Evolutionary conservation across 2,888 invertebrate species (phyloP), one percentile per base, ranked within the genome.

Genomic region (Volucella zonaria): DNA sequence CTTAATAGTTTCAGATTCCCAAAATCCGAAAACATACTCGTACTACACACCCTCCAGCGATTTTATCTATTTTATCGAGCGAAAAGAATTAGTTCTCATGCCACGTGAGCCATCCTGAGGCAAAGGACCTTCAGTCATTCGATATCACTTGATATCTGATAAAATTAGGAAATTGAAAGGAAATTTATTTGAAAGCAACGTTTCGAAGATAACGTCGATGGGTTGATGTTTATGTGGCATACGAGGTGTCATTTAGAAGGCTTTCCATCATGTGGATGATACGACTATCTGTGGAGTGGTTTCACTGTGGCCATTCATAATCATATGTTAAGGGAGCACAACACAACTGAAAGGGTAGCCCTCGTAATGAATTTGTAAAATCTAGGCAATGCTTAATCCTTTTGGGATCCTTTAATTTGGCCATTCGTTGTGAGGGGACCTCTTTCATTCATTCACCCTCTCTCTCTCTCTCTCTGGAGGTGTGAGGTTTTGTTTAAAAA

Each of bases 21-120:
- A 31, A 62, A 74, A 1, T 18, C 18, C 18, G 18, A 18, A 18
- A 18, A 18, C 18, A 18, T 18, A 18, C 18, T 1, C 18, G 18
- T 9, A 18, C 40, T 23, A 56, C 11, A 18, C 14, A 23, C 45
- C 10, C 12, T 64, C 18, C 68, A 61, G 23, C 59, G 47, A 73
- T 77, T 77, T 73, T 74, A 78, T 82, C 74, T 75, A 38, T 54
- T 71, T 80, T 79, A 80, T 83, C 75, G 79, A 75, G 61, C 80
- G 82, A 70, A 80, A 71, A 43, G 71, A 64, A 83, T 76, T 56
- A 78, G 64, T 64, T 14, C 49, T 43, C 31, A 12, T 23, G 15
- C 54, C 40, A 40, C 64, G n/a, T 58, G 14, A 11, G 14, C 1
- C 18, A 0, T 10, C 49, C 23, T 11, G 0, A 4, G 12, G n/a